phyloP scores from a whole-genome alignment of 2,888 invertebrate species.

The Cantharis rustica region DNA sequence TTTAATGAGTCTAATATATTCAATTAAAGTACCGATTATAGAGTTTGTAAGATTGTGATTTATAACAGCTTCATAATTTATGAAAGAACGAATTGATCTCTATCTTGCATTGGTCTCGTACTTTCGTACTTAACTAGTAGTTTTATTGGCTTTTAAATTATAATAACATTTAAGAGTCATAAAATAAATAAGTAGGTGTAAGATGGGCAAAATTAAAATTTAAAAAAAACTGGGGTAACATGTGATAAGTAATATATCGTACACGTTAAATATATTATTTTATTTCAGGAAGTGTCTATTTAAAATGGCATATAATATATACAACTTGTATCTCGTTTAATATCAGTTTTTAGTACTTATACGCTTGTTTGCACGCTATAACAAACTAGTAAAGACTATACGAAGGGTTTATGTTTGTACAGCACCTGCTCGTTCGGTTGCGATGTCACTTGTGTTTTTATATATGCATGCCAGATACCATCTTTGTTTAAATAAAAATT shows the following conservation, averaged over 20 bases:
- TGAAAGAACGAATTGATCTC: not conserved
- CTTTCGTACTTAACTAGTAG: not conserved
- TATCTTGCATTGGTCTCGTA: not conserved
- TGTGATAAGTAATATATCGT: not conserved
- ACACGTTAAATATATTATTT: not conserved
- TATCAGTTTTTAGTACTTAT: conserved; percentile 4
- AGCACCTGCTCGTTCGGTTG: not conserved
- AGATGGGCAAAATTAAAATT: not conserved
- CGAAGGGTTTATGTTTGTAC: conserved; percentile 5
- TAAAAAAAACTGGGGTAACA: not conserved
- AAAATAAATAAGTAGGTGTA: not conserved
- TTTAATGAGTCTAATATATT: not conserved
- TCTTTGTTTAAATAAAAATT: conserved; percentile 1
- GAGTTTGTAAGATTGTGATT: not conserved
- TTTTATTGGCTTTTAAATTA: not conserved
- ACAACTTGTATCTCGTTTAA: conserved; percentile 3
- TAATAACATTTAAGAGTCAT: not conserved
- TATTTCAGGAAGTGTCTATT: conserved; percentile 1
- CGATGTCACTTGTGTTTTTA: conserved; percentile 2
- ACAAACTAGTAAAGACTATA: conserved; percentile 4
- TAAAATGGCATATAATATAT: conserved; percentile 4
- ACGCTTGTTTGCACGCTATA: conserved; percentile 5
- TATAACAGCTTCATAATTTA: not conserved
- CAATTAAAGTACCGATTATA: not conserved
- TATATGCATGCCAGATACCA: not conserved